Evolutionary conservation across 2,113 vertebrate species (phyloP), one percentile per base, ranked within the genome.

Genomic region (Neofelis nebulosa): DNA sequence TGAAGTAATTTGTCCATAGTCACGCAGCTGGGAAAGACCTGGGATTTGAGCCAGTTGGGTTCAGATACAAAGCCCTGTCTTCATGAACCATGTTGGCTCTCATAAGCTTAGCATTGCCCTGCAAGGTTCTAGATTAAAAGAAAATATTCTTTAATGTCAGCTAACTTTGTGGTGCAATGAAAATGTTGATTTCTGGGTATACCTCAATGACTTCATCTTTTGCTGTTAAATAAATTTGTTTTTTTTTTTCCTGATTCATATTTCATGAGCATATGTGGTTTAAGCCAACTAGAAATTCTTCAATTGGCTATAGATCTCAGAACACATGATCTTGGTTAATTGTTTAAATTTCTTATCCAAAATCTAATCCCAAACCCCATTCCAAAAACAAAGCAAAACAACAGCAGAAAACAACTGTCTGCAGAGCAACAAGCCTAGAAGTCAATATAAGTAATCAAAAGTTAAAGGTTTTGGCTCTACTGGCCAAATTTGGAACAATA

Each of bases 261-360:
- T n/a, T 69, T 61, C 66, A 78, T 86, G 61, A 87, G 52, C n/a
- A 88, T n/a, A 29, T 79, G 52, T 69, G 76, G 25, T 61, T 91
- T 88, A 95, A 95, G 36, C 38, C 55, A 89, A 92, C 38, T 83
- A 94, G 45, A 94, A 92, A 89, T 61, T 85, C 48, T 92, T 79
- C 79, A 89, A 31, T 65, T 74, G 69, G 33, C 36, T 94, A 83
- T 23, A 78, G 33, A 79, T 73, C 55, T 93, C 76, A 97, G 48
- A 92, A 85, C 66, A 89, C 36, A 79, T 5, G 68, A 68, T 31
- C 21, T 16, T 68, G 52, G 16, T 65, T 88, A 87, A 33, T 66
- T 48, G 19, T 84, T 91, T 15, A 48, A 83, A 92, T 89, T 82
- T 73, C 63, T 94, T 74, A 9, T 69, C 25, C 25, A 29, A 79